Evolutionary conservation across 2,888 invertebrate genomes (phyloP), one percentile per base, ranked within the genome.

Genomic region (Pollenia angustigena): DNA sequence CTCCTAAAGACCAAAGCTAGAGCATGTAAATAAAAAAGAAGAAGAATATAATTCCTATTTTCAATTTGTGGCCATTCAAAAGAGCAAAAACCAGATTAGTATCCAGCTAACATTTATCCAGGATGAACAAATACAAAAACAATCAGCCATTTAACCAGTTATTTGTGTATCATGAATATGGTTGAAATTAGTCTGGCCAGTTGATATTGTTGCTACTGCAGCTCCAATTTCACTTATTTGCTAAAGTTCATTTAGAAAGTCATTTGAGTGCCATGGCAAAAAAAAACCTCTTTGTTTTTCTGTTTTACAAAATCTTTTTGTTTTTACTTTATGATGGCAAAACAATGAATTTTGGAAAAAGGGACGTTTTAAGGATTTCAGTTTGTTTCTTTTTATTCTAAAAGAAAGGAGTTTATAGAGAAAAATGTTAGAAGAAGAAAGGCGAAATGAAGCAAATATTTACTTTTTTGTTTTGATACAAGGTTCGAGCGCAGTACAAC

Each of bases 21-120:
- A 75, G 71, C 44, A 16, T 72, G 52, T 69, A n/a, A 52, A 56
- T 62, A 32, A 10, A 72, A 16, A 54, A 62, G 16, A 69, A 40
- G 1, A 40, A 44, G 52, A 79, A 46, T 60, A 72, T 83, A 81
- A 72, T 87, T 89, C 88, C 90, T 89, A 88, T 89, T 89, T 90
- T 89, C 90, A 91, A 91, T 90, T 91, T 90, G 88, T 84, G 89
- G 85, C 85, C 83, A 89, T 89, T 88, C 72, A 75, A 87, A 71
- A 87, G 68, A 80, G 81, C 79, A 85, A 85, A 85, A 81, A 83
- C 62, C 88, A 79, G 84, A 86, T 87, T 88, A 87, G 83, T 81
- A 75, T 83, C 54, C 78, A 79, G 68, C 85, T 52, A 87, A 85
- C 79, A 87, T 84, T 87, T 40, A 81, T 81, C 66, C 78, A 68